A percentile compares a stretch with the other conserved stretches of the same genome.
Conservation (phyloP, 2,113 vertebrate genomes). For the cattle (Bos taurus) region ARS-UCD2.0 NC_037336.1:50780501-50781000, state of each 20-base stretch:
- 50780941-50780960: conserved; percentile 15
- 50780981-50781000: conserved; percentile 20
- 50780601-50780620: background rate
- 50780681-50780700: background rate
- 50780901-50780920: background rate
- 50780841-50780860: background rate
- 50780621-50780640: background rate
- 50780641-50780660: background rate
- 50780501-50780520: background rate
- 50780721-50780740: background rate
- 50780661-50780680: background rate
- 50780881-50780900: conserved; percentile 9
- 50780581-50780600: background rate
- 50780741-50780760: background rate
- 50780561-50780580: background rate
- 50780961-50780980: conserved; percentile 21
- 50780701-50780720: background rate
- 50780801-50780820: background rate
- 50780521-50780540: background rate
- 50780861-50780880: background rate
- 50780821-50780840: background rate
- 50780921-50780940: background rate
- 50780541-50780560: background rate
- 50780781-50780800: background rate
- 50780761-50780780: background rate